Percentiles rank a stretch among this genome's conserved stretches.
Evolutionary conservation across 2,888 invertebrate species (phyloP).

Genomic region (Cryptophagus acutangulus): DNA sequence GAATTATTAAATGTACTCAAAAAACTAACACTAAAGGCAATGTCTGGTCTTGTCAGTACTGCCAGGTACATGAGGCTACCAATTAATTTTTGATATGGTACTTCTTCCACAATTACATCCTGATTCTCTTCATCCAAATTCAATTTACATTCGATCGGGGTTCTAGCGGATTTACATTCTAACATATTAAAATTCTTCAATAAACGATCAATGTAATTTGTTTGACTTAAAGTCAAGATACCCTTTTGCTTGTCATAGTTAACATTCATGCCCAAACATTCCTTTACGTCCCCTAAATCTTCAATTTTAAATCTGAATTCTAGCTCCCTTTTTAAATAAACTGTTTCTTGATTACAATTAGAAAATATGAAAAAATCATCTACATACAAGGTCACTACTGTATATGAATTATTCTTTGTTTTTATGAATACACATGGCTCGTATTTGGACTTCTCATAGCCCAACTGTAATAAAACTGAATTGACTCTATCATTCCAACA

Average conservation of each 20-base stretch:
- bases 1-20: too few species aligned
- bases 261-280: constrained; percentile 8
- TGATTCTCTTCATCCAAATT: constrained; percentile 5
- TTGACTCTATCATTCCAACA: constrained; percentile 20
- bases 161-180: constrained; percentile 10
- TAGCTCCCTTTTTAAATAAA: constrained; percentile 1
- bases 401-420: constrained; percentile 3
- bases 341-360: constrained; percentile 10
- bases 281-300: constrained; percentile 9
- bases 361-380: constrained; percentile 18
- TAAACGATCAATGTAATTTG: constrained; percentile 17
- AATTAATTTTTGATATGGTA: constrained; percentile 14
- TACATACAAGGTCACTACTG: constrained; percentile 15
- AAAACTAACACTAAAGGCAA: constrained; percentile 10
- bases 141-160: constrained; percentile 10
- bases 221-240: constrained; percentile 17
- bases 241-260: constrained; percentile 3
- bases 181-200: constrained; percentile 15
- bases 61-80: constrained; percentile 14
- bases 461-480: constrained; percentile 11
- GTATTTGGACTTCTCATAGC: constrained; percentile 12
- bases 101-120: too few species aligned
- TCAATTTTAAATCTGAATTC: constrained; percentile 4
- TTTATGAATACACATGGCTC: constrained; percentile 19
- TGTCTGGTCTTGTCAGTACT: constrained; percentile 14